These are phyloP conservation scores for Coenobita brevimanus DNA, from an alignment of 1,140 invertebrate genomes.

Conservation along the genomic window DNA sequence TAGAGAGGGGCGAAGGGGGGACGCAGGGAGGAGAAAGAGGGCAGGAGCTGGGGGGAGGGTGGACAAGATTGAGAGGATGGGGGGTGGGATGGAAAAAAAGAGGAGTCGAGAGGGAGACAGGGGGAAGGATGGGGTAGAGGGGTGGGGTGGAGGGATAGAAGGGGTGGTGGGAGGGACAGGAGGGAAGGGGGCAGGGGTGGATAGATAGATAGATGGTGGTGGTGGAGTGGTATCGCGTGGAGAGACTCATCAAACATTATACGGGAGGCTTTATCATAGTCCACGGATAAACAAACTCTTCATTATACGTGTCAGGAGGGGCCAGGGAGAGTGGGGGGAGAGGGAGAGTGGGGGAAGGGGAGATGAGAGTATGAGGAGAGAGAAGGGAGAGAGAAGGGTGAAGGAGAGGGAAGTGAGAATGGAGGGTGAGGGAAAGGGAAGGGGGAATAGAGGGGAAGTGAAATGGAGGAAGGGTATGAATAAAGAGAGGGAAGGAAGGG, in stretches of 20 bases:
- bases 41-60: too few species aligned
- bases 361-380: background rate
- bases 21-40: too few species aligned
- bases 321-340: background rate
- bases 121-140: too few species aligned
- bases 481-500: background rate
- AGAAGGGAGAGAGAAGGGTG: background rate
- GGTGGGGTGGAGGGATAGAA: too few species aligned
- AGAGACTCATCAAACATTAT: conserved; percentile 42
- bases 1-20: too few species aligned
- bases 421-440: background rate
- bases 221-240: conserved; percentile 32
- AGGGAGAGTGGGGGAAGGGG: background rate
- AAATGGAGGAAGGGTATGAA: background rate
- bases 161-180: too few species aligned
- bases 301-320: conserved; percentile 30
- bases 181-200: too few species aligned
- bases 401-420: background rate
- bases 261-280: conserved; percentile 47
- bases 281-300: conserved; percentile 51
- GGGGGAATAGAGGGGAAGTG: background rate
- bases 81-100: too few species aligned
- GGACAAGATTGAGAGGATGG: too few species aligned
- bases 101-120: too few species aligned
- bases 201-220: conserved; percentile 26